Evolutionary conservation across 1,140 invertebrate genomes (phyloP).

Genomic region (Delia radicum): DNA sequence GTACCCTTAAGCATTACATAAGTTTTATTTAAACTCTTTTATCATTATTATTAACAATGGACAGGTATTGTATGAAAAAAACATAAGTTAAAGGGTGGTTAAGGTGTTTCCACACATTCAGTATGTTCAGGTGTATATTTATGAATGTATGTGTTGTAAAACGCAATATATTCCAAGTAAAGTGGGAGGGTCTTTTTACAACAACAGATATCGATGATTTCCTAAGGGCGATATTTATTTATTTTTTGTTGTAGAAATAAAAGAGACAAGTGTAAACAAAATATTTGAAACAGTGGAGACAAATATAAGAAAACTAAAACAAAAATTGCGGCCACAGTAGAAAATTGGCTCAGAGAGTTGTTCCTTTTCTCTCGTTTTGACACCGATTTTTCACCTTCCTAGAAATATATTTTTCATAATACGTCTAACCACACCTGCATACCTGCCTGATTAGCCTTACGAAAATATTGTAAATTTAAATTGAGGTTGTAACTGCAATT

Average conservation of each 20-base stretch:
- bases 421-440: too few species aligned
- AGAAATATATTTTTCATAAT: too few species aligned
- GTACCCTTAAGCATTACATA: constrained; percentile 5
- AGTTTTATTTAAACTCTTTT: constrained; percentile 15
- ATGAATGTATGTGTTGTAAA: background rate
- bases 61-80: background rate
- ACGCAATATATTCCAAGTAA: too few species aligned
- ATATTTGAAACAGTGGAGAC: background rate
- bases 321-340: too few species aligned
- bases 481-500: too few species aligned
- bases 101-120: background rate
- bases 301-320: background rate
- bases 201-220: background rate
- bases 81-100: background rate
- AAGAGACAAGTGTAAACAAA: background rate
- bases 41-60: constrained; percentile 14
- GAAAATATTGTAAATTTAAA: too few species aligned
- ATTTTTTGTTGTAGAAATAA: background rate
- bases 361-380: too few species aligned
- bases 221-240: constrained; percentile 9
- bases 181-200: constrained; percentile 5
- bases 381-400: too few species aligned
- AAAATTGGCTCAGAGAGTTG: too few species aligned
- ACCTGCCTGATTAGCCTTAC: too few species aligned
- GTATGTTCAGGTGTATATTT: background rate